These are phyloP conservation scores for Dasyprocta punctata DNA, from an alignment of 2,113 vertebrate species.

Conservation along the genomic window DNA sequence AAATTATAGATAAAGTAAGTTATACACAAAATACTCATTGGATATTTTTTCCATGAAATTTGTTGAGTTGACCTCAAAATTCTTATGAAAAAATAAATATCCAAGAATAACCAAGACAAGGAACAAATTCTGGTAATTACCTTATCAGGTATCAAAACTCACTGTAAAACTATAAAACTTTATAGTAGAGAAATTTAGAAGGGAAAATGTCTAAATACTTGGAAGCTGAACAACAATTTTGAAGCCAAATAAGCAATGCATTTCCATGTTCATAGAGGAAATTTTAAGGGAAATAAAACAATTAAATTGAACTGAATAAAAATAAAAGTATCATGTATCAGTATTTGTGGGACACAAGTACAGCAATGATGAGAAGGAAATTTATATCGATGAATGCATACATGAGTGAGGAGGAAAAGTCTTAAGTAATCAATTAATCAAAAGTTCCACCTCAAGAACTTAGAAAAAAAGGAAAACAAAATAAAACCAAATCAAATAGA, in stretches of 20 bases:
- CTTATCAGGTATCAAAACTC: background rate
- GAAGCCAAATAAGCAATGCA: background rate
- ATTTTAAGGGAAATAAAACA: background rate
- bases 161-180: background rate
- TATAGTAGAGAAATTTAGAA: background rate
- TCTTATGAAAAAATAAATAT: background rate
- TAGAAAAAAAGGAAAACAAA: background rate
- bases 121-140: background rate
- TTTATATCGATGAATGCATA: background rate
- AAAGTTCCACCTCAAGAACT: background rate
- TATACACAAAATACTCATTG: background rate
- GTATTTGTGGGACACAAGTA: background rate
- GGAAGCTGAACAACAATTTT: background rate
- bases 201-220: background rate
- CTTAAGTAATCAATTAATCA: background rate
- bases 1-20: conserved; percentile 10
- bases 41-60: background rate
- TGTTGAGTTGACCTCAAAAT: background rate
- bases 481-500: background rate
- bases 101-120: background rate
- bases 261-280: background rate
- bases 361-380: background rate
- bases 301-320: background rate
- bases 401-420: background rate
- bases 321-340: background rate